phyloP scores from a whole-genome alignment of 2,888 invertebrate genomes.

The Octonoba sinensis region DNA sequence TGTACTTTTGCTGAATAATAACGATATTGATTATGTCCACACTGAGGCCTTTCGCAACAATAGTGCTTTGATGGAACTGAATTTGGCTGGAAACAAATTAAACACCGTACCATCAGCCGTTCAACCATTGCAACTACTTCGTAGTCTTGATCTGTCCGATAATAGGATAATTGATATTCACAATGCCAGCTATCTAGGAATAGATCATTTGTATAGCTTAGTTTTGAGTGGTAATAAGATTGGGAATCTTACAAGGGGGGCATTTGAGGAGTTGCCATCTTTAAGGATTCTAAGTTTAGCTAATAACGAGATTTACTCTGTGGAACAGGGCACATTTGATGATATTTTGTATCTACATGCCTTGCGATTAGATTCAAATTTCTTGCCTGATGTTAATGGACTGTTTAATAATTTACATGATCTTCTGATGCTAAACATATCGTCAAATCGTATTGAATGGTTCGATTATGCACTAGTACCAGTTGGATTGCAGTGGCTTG shows the following conservation, averaged over 20 bases:
- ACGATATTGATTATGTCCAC: constrained; percentile 86
- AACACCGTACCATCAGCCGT: constrained; percentile 85
- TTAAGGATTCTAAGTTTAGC: constrained; percentile 84
- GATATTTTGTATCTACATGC: constrained; percentile 82
- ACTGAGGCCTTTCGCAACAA: constrained; percentile 81
- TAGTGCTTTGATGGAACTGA: constrained; percentile 82
- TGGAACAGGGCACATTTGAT: constrained; percentile 86
- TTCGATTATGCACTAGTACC: constrained; percentile 91
- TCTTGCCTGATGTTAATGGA: constrained; percentile 83
- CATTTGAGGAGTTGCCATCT: constrained; percentile 83
- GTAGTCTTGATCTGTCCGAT: constrained; percentile 91
- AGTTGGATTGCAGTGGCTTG: constrained; percentile 88
- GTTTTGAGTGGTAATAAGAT: constrained; percentile 91
- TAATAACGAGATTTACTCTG: constrained; percentile 82
- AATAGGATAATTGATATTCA: constrained; percentile 87
- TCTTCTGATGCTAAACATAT: constrained; percentile 90
- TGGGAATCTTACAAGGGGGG: constrained; percentile 84
- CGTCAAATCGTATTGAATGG: constrained; percentile 88
- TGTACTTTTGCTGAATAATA: constrained; percentile 87
- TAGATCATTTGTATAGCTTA: constrained; percentile 88
- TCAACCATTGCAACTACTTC: constrained; percentile 85
- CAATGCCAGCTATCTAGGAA: constrained; percentile 84
- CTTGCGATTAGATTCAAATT: constrained; percentile 88
- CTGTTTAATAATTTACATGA: constrained; percentile 86
- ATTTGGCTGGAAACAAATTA: constrained; percentile 88